Percentiles rank a stretch among this genome's conserved stretches.
These are phyloP conservation scores for Drosophila bocqueti DNA, from an alignment of 1,140 invertebrate genomes.

Conservation along the genomic window DNA sequence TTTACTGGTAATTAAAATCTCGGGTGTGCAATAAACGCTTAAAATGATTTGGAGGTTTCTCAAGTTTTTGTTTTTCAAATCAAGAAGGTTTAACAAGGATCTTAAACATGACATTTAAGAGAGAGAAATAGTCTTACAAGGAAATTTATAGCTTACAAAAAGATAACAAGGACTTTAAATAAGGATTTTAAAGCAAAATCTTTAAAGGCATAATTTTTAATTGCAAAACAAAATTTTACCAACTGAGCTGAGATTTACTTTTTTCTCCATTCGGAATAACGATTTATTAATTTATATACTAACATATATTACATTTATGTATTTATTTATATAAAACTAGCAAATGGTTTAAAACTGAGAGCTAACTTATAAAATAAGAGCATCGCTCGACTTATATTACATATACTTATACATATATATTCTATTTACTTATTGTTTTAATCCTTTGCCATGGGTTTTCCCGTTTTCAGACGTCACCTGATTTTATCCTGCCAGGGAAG, in stretches of 20 bases:
- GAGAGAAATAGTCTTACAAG: not conserved
- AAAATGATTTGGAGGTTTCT: not conserved
- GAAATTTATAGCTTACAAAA: not conserved
- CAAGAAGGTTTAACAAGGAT: not conserved
- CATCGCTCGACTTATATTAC: too few species aligned
- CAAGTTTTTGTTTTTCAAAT: not conserved
- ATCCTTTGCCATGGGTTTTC: not conserved
- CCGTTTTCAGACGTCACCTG: conserved; percentile 90
- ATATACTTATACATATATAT: not conserved
- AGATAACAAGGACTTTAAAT: not conserved
- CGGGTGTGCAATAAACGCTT: not conserved
- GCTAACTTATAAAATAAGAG: too few species aligned
- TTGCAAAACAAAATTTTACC: not conserved
- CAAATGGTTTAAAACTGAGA: too few species aligned
- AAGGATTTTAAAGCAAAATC: too few species aligned
- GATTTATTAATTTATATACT: too few species aligned
- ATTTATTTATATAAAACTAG: too few species aligned
- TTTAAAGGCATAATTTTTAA: not conserved
- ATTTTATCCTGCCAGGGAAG: conserved; percentile 96
- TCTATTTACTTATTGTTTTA: too few species aligned
- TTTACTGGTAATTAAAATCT: not conserved
- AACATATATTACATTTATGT: too few species aligned
- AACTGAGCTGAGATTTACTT: too few species aligned
- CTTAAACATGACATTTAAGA: not conserved
- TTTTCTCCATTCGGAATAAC: not conserved